phyloP scores from a whole-genome alignment of 2,797 vertebrate species.

The Luscinia luscinia region DNA sequence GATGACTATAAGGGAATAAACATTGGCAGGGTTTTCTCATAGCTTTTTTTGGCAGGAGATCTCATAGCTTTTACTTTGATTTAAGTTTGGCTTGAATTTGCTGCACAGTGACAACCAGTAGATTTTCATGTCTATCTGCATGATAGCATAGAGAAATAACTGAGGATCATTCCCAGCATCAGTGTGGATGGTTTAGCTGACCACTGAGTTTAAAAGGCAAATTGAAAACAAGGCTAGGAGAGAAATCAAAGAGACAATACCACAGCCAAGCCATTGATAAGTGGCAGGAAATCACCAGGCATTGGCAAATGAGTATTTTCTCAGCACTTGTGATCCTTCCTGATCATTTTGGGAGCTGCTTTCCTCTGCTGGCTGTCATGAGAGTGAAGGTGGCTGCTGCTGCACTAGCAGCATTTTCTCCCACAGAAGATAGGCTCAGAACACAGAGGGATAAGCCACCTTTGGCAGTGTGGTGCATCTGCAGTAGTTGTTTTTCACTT shows the following conservation, averaged over 20 bases:
- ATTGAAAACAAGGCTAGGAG: not conserved
- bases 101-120: not conserved
- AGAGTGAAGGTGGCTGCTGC: not conserved
- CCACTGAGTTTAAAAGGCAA: not conserved
- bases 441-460: not conserved
- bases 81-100: not conserved
- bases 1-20: not conserved
- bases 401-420: not conserved
- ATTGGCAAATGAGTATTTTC: not conserved
- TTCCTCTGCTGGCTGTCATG: not conserved
- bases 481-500: rapidly evolving
- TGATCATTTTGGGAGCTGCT: not conserved
- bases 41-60: not conserved
- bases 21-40: not conserved
- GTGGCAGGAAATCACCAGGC: not conserved
- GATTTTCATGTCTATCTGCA: not conserved
- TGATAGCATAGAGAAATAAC: not conserved
- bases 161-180: not conserved
- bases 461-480: not conserved
- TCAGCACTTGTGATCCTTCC: not conserved
- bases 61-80: not conserved
- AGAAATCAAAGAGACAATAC: not conserved
- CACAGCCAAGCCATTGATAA: not conserved
- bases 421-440: not conserved
- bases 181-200: not conserved